Base-by-base conservation (phyloP, 92 coral and sea anemone genomes). In the Porites lobata region DNA sequence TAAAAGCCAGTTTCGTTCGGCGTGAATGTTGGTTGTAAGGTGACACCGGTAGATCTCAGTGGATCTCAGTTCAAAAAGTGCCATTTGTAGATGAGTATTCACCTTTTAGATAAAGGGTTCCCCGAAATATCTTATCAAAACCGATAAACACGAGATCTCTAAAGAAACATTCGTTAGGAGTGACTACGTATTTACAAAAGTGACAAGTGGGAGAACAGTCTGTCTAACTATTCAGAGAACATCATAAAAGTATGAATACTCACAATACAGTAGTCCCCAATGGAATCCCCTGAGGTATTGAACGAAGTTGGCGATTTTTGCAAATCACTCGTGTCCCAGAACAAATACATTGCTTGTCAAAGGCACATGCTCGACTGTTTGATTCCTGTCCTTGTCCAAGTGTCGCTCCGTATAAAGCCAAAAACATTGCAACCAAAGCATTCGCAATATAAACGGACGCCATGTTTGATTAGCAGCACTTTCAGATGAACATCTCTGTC, bases 251-350 rank as follows among this genome's bases (percentile, higher is more conserved):
- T 24, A 51, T 79, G 66, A 4, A 61, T 80, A 93, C 96, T 93
- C 89, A 93, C 96, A 93, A 72, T 54, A 73, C 20, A 47, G 88
- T 76, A 8, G 89, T 93, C 69, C 65, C 89, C 83, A 86, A 69
- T 75, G 96, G 96, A 93, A 93, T 93, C 92, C 96, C 93, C 86
- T 11, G 22, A 62, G 96, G 96, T 80, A 93, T 87, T 22, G 74
- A 53, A 12, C 83, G 85, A 32, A 93, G 83, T 38, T 70, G 52
- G 22, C 63, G 64, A 54, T 83, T 83, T 69, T 47, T 64, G 79
- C 96, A 93, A 15, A 19, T 59, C 38, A 93, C 96, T 75, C 81
- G 85, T 57, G 78, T 91, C 22, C 88, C 93, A 59, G 65, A 76
- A 79, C 96, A 93, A 82, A 71, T 62, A 72, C 96, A 93, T 6